Base-by-base conservation (phyloP, 2,888 invertebrate genomes). In the Metacarcinus magister region DNA sequence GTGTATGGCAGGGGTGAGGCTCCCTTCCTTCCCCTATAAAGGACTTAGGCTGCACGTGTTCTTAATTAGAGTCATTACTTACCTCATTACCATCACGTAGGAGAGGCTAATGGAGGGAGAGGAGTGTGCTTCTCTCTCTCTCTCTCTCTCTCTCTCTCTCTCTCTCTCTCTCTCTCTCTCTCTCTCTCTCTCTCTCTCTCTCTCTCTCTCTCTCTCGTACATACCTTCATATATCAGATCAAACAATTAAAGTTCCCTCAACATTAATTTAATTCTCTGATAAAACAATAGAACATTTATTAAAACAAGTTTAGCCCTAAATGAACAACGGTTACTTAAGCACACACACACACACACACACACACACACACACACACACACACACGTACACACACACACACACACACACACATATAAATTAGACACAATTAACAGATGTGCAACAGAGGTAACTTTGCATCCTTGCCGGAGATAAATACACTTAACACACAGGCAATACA, bases 1-100 rank as follows among this genome's bases (percentile, higher is more conserved):
- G 32, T 19, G 5, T 4, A 23, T n/a, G 82, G 82, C 23, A 67
- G n/a, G 32, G 32, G 82, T 82, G 32, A 0, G 82, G 82, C 13
- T 32, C 32, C n/a, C n/a, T n/a, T n/a, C 82, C 28, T 82, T 82
- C 82, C 82, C 82, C 82, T 82, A 82, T 32, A 5, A 82, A 82
- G 82, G 82, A 28, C 0, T 91, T 48, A 46, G 46, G 46, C 91
- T 28, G 60, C 93, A 60, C 93, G 93, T 60, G 60, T 75, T 10
- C 16, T 43, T 44, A 13, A 94, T 94, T 90, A 90, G 46, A 48
- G 39, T 28, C 44, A 94, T 94, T 94, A 60, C 87, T 60, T 60
- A 90, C 90, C 90, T 94, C 90, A 94, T 94, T 94, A 90, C 54
- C 94, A 90, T 94, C 94, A 94, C 94, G 60, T 2, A 2, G 60